Base-by-base conservation (phyloP, 2,797 vertebrate genomes). In the Caiman crocodilus region DNA sequence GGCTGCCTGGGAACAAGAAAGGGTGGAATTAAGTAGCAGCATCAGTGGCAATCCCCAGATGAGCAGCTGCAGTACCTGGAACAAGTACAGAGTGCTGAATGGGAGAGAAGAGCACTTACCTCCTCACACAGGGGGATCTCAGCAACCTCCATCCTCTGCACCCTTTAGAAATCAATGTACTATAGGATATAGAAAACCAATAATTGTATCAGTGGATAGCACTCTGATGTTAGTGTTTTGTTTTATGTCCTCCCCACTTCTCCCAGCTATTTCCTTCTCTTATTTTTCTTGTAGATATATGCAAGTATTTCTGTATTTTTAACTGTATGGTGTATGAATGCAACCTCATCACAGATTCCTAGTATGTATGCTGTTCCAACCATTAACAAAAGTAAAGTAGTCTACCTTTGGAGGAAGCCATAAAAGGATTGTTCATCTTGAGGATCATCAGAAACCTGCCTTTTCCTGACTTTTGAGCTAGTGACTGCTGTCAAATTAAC, bases 361-460 rank as follows among this genome's bases (percentile, higher is more conserved):
- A 65, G 14, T 16, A 65, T 10, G 78, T 71, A 25, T 23, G 65
- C n/a, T 5, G 16, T 56, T 50, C 8, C 77, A 56, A 17, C 23
- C 20, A 61, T 74, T 84, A 67, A 26, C 30, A 69, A 69, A 7
- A 20, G 5, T 73, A 42, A 55, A 11, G 7, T 4, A 50, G 1
- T 64, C 14, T 21, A 26, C 7, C 8, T 76, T 87, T 50, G 60
- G 42, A n/a, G 64, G 7, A 28, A 79, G 23, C 6, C 32, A 79
- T 50, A 87, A 88, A 57, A 0, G 28, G 89, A 91, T 81, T 76
- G 10, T 12, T 57, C 12, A 23, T 30, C 21, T 78, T 81, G 23
- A 63, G 14, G 12, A 76, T 3, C 80, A 5, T 14, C 42, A 56
- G 0, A 0, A 30, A 4, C 3, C 2, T 3, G 1, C 50, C 81